Evolutionary conservation across 2,888 invertebrate species (phyloP), one percentile per base, ranked within the genome.

Genomic region (Steromphala cineraria): DNA sequence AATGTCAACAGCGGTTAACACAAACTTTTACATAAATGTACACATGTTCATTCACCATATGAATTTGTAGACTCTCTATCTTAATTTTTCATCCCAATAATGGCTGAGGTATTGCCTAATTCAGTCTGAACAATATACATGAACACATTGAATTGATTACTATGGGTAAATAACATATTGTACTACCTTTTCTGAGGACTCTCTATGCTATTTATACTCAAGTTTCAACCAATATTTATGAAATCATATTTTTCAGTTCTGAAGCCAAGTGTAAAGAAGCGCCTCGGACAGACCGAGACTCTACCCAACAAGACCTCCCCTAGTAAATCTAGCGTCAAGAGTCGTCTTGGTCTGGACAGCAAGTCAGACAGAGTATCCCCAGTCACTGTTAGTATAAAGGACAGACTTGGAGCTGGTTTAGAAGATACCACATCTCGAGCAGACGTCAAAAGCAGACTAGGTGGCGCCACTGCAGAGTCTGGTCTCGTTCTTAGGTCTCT

Each of bases 251-350:
- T 13, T 46, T 5, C 10, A 46, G 46, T 46, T 46, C 46, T 71
- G 10, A 71, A 67, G 52, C 67, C 76, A 10, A 76, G 67, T 76
- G 79, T 82, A 19, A 53, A 56, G 36, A 76, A 76, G 67, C 78
- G 82, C 10, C 31, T 82, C 2, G 81, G 81, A 4, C 74, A 67
- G 21, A 40, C 77, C 0, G 52, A 55, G 24, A n/a, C 75, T 24
- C 24, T 21, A 4, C 36, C 24, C 55, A n/a, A 75, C 13, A 62
- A 52, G 15, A 21, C 36, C 5, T 31, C 24, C 31, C 71, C 56
- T 13, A 62, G 67, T 56, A 67, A 71, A 10, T 53, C 21, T 0
- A 8, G 21, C 5, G 67, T 52, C 31, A 77, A 77, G 28, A 46
- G 36, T 10, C 53, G 67, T 17, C 40, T 74, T n/a, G 40, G 53